Evolutionary conservation across 2,888 invertebrate genomes (phyloP).

Genomic region (Temnothorax ravouxi): DNA sequence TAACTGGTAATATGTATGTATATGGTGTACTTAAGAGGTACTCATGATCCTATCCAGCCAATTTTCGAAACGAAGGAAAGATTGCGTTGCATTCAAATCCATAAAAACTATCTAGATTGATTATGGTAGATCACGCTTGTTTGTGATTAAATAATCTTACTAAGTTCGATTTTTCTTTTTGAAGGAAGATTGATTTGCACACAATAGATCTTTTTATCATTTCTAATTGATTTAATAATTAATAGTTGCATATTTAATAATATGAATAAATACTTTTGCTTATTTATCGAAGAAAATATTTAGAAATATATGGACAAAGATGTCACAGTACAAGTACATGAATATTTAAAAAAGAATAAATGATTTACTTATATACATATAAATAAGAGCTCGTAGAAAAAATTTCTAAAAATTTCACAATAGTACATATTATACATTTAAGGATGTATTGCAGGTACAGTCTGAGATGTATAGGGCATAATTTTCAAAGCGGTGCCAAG

Average conservation of each 20-base stretch:
- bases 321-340: background rate
- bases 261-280: background rate
- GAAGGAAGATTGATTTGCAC: background rate
- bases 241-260: background rate
- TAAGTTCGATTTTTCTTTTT: background rate
- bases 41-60: background rate
- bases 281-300: background rate
- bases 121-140: background rate
- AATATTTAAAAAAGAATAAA: background rate
- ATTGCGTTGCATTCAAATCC: background rate
- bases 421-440: too few relatives aligned
- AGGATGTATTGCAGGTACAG: too few relatives aligned
- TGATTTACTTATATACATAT: background rate
- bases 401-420: background rate
- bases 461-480: too few relatives aligned
- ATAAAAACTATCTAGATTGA: background rate
- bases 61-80: background rate
- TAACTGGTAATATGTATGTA: conserved; percentile 4
- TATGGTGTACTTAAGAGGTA: background rate
- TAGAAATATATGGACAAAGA: background rate
- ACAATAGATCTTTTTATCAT: background rate
- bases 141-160: background rate
- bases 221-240: background rate
- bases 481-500: too few relatives aligned
- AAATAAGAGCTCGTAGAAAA: background rate